Percentiles rank a stretch among this genome's conserved stretches.
Evolutionary conservation across 1,140 invertebrate species (phyloP).

Genomic region (Drosophila pseudoananassae): DNA sequence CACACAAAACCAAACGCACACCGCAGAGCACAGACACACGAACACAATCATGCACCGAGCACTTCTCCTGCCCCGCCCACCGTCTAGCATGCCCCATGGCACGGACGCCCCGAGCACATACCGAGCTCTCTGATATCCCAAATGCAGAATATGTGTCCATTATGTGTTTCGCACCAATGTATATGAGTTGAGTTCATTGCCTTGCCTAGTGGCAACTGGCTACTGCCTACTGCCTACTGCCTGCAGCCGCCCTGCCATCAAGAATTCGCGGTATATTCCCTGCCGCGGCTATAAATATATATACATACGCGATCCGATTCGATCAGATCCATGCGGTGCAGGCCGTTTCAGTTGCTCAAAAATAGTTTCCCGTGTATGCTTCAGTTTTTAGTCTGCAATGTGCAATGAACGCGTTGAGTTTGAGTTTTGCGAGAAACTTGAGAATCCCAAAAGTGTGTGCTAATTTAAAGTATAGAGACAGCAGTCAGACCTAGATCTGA

Average conservation of each 20-base stretch:
- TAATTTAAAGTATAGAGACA: not conserved
- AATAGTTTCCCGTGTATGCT: slow-evolving; percentile 55
- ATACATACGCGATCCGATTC: slow-evolving; percentile 45
- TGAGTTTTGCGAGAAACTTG: slow-evolving; percentile 22
- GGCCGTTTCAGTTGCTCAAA: slow-evolving; percentile 57
- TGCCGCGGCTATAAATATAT: slow-evolving; percentile 71
- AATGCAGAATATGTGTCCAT: slow-evolving; percentile 59
- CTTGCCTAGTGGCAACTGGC: slow-evolving; percentile 34
- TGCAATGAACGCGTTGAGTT: slow-evolving; percentile 42
- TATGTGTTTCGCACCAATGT: slow-evolving; percentile 41
- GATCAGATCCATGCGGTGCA: slow-evolving; percentile 60
- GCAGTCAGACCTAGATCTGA: slow-evolving; percentile 5
- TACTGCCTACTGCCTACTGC: slow-evolving; percentile 3
- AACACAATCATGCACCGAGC: slow-evolving; percentile 35
- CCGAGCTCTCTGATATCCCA: slow-evolving; percentile 21
- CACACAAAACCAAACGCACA: slow-evolving; percentile 6
- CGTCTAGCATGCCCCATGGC: slow-evolving; percentile 52
- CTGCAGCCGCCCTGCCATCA: slow-evolving; percentile 51
- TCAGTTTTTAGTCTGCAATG: slow-evolving; percentile 62
- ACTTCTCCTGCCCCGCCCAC: slow-evolving; percentile 27
- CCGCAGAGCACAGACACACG: slow-evolving; percentile 27
- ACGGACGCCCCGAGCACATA: slow-evolving; percentile 5
- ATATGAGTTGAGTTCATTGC: slow-evolving; percentile 71
- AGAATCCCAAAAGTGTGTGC: slow-evolving; percentile 37
- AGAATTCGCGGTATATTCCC: slow-evolving; percentile 27